A percentile compares a stretch with the other conserved stretches of the same genome.
Conservation (phyloP, 2,113 vertebrate species). For the Collichthys lucidus region DNA sequence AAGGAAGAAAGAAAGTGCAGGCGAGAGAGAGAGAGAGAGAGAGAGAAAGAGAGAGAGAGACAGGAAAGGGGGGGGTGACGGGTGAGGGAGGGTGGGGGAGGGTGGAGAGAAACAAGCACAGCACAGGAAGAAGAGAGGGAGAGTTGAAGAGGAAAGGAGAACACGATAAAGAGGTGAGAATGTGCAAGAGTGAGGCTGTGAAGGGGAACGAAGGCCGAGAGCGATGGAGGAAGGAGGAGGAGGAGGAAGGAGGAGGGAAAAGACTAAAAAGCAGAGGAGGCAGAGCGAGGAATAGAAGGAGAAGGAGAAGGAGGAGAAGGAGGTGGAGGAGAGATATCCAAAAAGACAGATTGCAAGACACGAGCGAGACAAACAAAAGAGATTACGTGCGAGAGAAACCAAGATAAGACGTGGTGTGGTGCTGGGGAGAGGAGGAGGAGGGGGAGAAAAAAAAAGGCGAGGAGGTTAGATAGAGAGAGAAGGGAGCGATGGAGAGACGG, state of each 20-base stretch:
- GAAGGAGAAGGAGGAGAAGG: background rate
- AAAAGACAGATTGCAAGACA: slow-evolving; percentile 73
- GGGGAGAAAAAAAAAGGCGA: background rate
- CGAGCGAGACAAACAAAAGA: slow-evolving; percentile 76
- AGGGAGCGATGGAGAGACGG: slow-evolving; percentile 24
- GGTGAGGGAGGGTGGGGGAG: background rate
- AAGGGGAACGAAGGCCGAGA: slow-evolving; percentile 67
- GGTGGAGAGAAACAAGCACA: slow-evolving; percentile 54
- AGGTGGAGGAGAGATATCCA: slow-evolving; percentile 47
- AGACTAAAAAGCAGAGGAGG: slow-evolving; percentile 65
- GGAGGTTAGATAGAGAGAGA: slow-evolving; percentile 54
- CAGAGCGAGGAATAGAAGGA: slow-evolving; percentile 19
- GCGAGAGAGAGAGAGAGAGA: slow-evolving; percentile 48
- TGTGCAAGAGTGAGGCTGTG: slow-evolving; percentile 71
- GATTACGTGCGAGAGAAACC: slow-evolving; percentile 68
- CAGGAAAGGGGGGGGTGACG: slow-evolving; percentile 18
- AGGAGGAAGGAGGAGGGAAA: slow-evolving; percentile 42
- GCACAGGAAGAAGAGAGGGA: slow-evolving; percentile 58
- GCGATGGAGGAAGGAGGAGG: slow-evolving; percentile 37
- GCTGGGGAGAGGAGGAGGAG: background rate
- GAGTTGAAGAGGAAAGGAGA: slow-evolving; percentile 57
- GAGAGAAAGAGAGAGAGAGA: slow-evolving; percentile 49
- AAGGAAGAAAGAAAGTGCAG: slow-evolving; percentile 74
- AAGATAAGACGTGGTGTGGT: slow-evolving; percentile 43
- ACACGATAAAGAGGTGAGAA: slow-evolving; percentile 77